Evolutionary conservation across 2,797 vertebrate genomes (phyloP).

Genomic region (Eulemur mongoz): DNA sequence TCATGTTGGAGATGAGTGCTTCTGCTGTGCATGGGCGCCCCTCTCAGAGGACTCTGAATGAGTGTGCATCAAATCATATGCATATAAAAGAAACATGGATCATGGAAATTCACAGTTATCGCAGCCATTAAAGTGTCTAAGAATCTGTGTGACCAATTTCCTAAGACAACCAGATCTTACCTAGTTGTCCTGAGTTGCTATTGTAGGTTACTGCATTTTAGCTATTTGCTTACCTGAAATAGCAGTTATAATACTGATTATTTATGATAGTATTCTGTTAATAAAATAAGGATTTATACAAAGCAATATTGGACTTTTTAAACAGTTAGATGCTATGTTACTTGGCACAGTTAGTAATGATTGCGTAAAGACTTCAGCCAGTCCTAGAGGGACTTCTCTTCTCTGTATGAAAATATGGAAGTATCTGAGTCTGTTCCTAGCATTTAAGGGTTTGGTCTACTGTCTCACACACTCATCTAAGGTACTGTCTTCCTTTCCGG

Average conservation of each 20-base stretch:
- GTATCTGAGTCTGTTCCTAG: conserved; percentile 85
- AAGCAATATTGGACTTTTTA: conserved; percentile 89
- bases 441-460: conserved; percentile 87
- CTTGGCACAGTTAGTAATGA: conserved; percentile 96
- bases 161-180: conserved; percentile 57
- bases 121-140: conserved; percentile 88
- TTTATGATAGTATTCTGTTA: conserved; percentile 87
- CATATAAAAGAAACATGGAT: conserved; percentile 82
- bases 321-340: conserved; percentile 92
- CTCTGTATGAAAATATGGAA: conserved; percentile 91
- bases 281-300: conserved; percentile 96
- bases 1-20: conserved; percentile 82
- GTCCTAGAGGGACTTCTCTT: conserved; percentile 85
- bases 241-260: conserved; percentile 91
- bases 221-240: conserved; percentile 90
- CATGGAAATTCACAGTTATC: conserved; percentile 87
- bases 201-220: conserved; percentile 82
- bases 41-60: conserved; percentile 61
- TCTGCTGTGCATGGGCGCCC: conserved; percentile 79
- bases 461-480: conserved; percentile 85
- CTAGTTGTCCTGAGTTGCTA: conserved; percentile 74
- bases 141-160: conserved; percentile 78
- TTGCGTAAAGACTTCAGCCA: conserved; percentile 90
- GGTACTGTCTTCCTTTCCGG: conserved; percentile 81
- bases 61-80: conserved; percentile 73